Conservation (phyloP, 30 jellyfish, hydroid and myxozoan species). For the Turritopsis dohrnii region DNA sequence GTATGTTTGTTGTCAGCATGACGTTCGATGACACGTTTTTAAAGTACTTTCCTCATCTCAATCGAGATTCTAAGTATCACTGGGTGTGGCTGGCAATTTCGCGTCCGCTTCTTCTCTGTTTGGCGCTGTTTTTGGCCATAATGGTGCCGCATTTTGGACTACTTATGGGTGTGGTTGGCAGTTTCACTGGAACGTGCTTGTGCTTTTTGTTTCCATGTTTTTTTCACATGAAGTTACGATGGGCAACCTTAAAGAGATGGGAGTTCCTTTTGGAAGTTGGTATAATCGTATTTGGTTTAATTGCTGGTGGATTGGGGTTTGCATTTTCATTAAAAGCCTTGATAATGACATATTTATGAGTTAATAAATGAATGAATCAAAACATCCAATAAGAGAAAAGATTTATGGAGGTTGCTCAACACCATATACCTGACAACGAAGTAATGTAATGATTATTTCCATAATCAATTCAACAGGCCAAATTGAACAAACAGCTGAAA, state of each 20-base stretch:
- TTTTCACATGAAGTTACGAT: constrained; percentile 72
- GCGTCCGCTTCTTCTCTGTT: constrained; percentile 72
- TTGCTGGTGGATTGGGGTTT: constrained; percentile 82
- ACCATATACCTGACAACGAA: background rate
- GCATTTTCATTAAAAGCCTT: constrained; percentile 73
- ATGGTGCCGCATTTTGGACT: constrained; percentile 94
- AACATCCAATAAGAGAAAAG: background rate
- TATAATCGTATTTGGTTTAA: constrained; percentile 66
- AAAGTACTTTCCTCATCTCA: constrained; percentile 62
- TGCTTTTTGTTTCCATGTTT: constrained; percentile 87
- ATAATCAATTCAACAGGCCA: background rate
- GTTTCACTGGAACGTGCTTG: constrained; percentile 89
- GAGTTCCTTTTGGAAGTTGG: constrained; percentile 40
- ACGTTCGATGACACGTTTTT: constrained; percentile 77
- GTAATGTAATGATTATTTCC: background rate
- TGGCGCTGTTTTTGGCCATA: constrained; percentile 67
- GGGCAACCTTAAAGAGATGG: constrained; percentile 58
- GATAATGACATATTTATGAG: constrained; percentile 8
- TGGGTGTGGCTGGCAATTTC: constrained; percentile 82
- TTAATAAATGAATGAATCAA: background rate
- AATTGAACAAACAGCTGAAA: background rate
- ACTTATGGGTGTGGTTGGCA: constrained; percentile 86
- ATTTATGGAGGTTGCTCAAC: background rate
- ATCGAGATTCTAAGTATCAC: constrained; percentile 56
- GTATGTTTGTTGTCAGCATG: constrained; percentile 86